Evolutionary conservation across 1,140 invertebrate genomes (phyloP).

Genomic region (Propsilocerus akamusi): DNA sequence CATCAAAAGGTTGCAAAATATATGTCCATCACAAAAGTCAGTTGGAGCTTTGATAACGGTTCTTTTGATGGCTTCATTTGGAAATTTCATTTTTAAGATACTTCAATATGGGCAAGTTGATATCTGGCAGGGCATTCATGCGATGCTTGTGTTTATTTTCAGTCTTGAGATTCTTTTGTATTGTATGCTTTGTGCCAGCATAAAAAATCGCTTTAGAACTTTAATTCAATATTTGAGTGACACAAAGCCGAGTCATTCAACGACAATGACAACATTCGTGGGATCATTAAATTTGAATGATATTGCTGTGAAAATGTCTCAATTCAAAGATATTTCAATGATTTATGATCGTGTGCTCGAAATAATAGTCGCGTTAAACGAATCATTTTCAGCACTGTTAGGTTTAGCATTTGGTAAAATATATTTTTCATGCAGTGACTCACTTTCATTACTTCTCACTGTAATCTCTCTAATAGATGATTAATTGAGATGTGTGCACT

Average conservation of each 20-base stretch:
- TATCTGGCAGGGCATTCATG: too few relatives aligned
- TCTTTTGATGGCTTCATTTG: too few relatives aligned
- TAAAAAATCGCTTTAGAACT: background rate
- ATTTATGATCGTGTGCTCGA: background rate
- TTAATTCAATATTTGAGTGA: background rate
- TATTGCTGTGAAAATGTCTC: background rate
- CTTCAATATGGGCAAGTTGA: too few relatives aligned
- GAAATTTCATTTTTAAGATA: too few relatives aligned
- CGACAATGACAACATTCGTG: background rate
- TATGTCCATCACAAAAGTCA: too few relatives aligned
- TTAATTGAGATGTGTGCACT: too few relatives aligned
- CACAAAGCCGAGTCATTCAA: background rate
- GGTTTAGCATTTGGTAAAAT: background rate
- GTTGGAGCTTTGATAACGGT: too few relatives aligned
- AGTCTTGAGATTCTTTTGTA: background rate
- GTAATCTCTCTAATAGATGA: too few relatives aligned
- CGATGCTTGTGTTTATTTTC: background rate
- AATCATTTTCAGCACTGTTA: background rate
- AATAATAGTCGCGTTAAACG: background rate
- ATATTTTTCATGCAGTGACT: background rate
- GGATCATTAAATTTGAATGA: too few relatives aligned
- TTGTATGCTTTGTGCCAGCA: background rate
- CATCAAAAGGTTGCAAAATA: too few relatives aligned
- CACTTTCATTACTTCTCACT: too few relatives aligned
- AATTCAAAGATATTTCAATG: background rate